Evolutionary conservation across 2,797 vertebrate genomes (phyloP), one percentile per base, ranked within the genome.

Genomic region (Aselliscus stoliczkanus): DNA sequence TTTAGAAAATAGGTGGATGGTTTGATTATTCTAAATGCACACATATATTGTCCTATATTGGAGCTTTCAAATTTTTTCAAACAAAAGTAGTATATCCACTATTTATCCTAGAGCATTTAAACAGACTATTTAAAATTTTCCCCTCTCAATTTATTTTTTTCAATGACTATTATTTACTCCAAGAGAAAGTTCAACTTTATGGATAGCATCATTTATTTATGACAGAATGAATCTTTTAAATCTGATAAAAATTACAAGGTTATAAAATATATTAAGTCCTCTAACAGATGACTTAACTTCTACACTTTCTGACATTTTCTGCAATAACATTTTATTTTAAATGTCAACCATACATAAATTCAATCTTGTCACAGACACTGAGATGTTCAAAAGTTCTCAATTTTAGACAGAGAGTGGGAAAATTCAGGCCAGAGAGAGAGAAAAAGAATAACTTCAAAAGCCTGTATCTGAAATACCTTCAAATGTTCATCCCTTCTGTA

Each of bases 161-260:
- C 95, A 96, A 25, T 96, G 92, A 88, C 81, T 93, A 92, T 96
- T 95, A 92, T 96, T 97, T 98, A 96, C 65, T 96, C 85, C 58
- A 87, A 95, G 92, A 92, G 58, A 96, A 95, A 93, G 92, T 97
- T 97, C 84, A 91, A 90, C 83, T 93, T 95, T 94, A 95, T 56
- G 81, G 80, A 95, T 95, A 97, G 56, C 56, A 95, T 90, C 92
- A 97, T 95, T 96, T 94, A 97, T 97, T 97, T 94, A 97, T 96
- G 82, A 97, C 93, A 97, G 81, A 97, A 96, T 86, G 93, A 96
- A 96, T 97, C 93, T 97, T 96, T 88, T 85, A 97, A 97, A 97
- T 96, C 94, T 93, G 88, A 96, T 97, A 97, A 98, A 97, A 97
- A 97, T 98, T 97, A 97, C 92, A 98, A 96, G 81, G 90, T 95